Conservation (phyloP, 2,797 vertebrate genomes). For the Melanotaenia trifasciata region DNA sequence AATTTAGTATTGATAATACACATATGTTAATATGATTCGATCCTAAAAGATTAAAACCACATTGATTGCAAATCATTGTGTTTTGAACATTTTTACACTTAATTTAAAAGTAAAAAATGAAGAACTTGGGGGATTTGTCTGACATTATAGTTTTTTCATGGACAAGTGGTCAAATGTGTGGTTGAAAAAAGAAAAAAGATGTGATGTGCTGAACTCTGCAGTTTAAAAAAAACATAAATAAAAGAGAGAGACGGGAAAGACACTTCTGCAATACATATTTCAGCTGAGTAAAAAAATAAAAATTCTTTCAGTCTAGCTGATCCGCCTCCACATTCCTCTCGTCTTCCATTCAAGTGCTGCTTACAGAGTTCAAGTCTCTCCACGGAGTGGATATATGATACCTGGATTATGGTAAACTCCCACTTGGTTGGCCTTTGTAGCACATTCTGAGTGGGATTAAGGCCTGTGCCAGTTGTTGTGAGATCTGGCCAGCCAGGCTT, state of each 20-base stretch:
- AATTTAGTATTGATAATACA: too few relatives aligned
- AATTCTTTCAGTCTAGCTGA: neutral
- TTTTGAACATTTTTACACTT: too few relatives aligned
- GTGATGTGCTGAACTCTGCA: neutral
- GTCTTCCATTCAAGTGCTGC: slow-evolving; percentile 44
- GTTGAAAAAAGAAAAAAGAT: neutral
- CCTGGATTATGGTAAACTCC: slow-evolving; percentile 72
- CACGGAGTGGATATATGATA: slow-evolving; percentile 70
- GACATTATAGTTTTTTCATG: neutral
- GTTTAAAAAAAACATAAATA: neutral
- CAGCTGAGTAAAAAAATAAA: neutral
- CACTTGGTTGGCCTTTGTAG: slow-evolving; percentile 43
- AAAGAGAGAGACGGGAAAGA: neutral
- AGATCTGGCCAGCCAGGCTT: slow-evolving; percentile 46
- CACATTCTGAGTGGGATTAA: slow-evolving; percentile 73
- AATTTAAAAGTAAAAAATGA: too few relatives aligned
- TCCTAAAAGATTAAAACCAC: too few relatives aligned
- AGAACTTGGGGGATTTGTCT: too few relatives aligned
- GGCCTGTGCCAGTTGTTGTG: slow-evolving; percentile 68
- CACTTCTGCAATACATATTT: neutral
- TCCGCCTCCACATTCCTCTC: slow-evolving; percentile 35
- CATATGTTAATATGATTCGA: too few relatives aligned
- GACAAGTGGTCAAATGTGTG: too few relatives aligned
- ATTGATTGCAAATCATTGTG: too few relatives aligned
- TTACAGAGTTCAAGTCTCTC: slow-evolving; percentile 50